Base-by-base conservation (phyloP, 2,888 invertebrate genomes). In the Atrina japonica region DNA sequence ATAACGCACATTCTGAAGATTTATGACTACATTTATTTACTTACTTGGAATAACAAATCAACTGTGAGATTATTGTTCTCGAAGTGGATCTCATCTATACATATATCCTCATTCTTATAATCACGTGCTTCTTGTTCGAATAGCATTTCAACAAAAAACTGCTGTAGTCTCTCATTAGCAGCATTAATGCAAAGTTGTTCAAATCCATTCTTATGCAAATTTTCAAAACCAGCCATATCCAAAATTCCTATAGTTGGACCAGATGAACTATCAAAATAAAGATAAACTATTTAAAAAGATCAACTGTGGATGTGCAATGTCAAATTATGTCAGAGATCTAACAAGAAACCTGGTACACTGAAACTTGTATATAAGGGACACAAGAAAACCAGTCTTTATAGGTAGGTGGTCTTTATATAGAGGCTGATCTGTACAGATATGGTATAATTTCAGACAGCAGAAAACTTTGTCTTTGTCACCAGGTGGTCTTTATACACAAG, bases 161-260 rank as follows among this genome's bases (percentile, higher is more conserved):
- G 53, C 25, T 81, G 79, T 21, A 84, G 66, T 16, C 75, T 73
- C 65, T 85, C 85, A 61, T 84, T 85, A 16, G 83, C 81, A 16
- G 78, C 68, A 70, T 85, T 85, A 55, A 85, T 85, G 53, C 80
- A 80, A 40, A 85, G 72, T 67, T 86, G 86, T 52, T 86, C 86
- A 55, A 86, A 84, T 25, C 80, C 75, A 68, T 86, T 86, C 14
- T 67, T 49, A 3, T 53, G 59, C 18, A 83, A 69, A 58, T 77
- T 75, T 77, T 86, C 86, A 70, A 86, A 86, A 9, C 86, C 86
- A 5, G 86, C 76, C 69, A 86, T 77, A 67, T 86, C 86, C 61
- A 86, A 66, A 21, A 86, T 82, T n/a, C 81, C 78, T 18, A 85
- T 74, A 5, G 53, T 67, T 7, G 27, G 18, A 29, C 45, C 47